Percentiles rank a stretch among this genome's conserved stretches.
phyloP scores from a whole-genome alignment of 1,140 invertebrate genomes.

The Agrypnia vestita region DNA sequence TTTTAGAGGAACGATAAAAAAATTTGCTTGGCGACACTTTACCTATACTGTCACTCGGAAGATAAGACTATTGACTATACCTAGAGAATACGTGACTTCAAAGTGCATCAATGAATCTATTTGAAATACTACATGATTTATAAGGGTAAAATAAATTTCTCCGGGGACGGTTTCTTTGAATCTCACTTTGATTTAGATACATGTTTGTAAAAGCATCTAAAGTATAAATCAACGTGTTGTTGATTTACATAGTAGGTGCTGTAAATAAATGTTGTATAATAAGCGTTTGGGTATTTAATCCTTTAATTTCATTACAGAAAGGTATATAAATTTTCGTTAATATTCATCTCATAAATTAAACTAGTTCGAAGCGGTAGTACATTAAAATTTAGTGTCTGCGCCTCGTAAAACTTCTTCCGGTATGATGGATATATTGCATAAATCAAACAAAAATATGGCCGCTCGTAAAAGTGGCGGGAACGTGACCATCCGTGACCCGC shows the following conservation, averaged over 20 bases:
- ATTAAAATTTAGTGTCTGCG: constrained; percentile 27
- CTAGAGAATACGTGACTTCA: no score
- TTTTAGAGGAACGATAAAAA: no score
- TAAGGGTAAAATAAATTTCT: background rate
- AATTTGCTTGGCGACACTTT: no score
- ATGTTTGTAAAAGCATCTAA: background rate
- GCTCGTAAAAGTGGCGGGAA: constrained; percentile 49
- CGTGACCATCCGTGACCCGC: constrained; percentile 48
- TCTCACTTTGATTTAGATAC: background rate
- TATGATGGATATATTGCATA: constrained; percentile 46
- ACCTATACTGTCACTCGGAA: no score
- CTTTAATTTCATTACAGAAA: background rate
- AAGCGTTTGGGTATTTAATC: background rate
- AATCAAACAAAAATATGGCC: constrained; percentile 49
- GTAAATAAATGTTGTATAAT: no score
- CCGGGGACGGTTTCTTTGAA: constrained; percentile 9
- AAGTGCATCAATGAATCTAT: no score
- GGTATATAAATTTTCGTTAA: constrained; percentile 22
- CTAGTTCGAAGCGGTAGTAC: constrained; percentile 16
- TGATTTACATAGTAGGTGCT: no score
- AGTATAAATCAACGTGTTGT: background rate
- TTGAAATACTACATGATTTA: constrained; percentile 12
- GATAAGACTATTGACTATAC: no score
- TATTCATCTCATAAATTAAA: constrained; percentile 42
- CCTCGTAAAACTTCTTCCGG: constrained; percentile 3